These are phyloP conservation scores for Dermolepida albohirtum DNA, from an alignment of 2,888 invertebrate genomes.

Conservation along the genomic window DNA sequence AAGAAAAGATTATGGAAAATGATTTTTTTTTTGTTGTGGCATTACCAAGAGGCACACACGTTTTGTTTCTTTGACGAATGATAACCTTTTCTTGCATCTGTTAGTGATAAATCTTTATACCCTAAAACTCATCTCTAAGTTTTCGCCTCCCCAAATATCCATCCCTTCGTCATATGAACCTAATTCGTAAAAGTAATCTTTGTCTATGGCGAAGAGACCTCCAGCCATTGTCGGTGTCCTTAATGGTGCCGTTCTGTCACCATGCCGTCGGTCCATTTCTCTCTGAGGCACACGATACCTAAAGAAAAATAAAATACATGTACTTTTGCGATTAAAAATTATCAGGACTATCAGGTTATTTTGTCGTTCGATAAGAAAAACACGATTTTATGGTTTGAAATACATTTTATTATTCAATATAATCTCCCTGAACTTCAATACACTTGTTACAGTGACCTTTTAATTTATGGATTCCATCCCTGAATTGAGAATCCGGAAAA, in stretches of 20 bases:
- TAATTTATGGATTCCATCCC: too few species aligned
- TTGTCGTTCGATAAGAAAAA: too few species aligned
- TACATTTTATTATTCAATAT: too few species aligned
- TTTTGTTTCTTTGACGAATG: not conserved
- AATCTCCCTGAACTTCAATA: too few species aligned
- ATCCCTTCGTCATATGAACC: conserved; percentile 99
- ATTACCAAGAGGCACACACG: not conserved
- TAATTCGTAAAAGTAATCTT: conserved; percentile 96
- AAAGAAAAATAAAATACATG: conserved; percentile 20
- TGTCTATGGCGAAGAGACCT: conserved; percentile 93
- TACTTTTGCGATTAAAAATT: too few species aligned
- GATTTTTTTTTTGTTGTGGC: too few species aligned
- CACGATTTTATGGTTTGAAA: too few species aligned
- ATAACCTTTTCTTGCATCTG: conserved; percentile 15
- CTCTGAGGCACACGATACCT: conserved; percentile 98
- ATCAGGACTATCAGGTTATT: too few species aligned
- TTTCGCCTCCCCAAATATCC: conserved; percentile 99
- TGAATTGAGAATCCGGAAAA: too few species aligned
- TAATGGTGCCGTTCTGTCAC: conserved; percentile 92
- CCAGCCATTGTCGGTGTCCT: conserved; percentile 99
- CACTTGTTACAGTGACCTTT: too few species aligned
- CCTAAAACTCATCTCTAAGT: conserved; percentile 95
- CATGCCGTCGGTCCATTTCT: conserved; percentile 93
- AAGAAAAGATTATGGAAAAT: conserved; percentile 18
- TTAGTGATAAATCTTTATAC: conserved; percentile 66